Conservation (phyloP, 1,140 invertebrate genomes). For the Drosophila bifasciata region DNA sequence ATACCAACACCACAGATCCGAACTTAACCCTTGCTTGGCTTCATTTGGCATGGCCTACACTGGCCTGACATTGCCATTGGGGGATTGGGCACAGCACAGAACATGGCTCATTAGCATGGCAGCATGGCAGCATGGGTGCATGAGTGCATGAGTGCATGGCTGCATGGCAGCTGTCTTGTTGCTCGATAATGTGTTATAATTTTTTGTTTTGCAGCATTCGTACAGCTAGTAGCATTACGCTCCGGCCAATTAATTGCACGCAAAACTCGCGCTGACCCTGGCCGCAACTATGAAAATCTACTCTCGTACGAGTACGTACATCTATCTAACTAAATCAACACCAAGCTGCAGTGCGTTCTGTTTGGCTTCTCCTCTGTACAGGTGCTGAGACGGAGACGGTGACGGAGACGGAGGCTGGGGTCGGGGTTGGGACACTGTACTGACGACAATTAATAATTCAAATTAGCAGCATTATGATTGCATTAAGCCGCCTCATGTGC, state of each 20-base stretch:
- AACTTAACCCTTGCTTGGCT: slow-evolving; percentile 41
- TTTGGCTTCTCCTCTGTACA: too few relatives aligned
- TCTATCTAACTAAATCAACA: too few relatives aligned
- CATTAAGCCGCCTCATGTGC: slow-evolving; percentile 8
- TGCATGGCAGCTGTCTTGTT: slow-evolving; percentile 25
- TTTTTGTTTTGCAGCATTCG: slow-evolving; percentile 25
- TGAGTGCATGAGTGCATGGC: slow-evolving; percentile 7
- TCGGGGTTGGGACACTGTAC: background rate
- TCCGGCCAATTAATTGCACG: slow-evolving; percentile 66
- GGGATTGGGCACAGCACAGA: slow-evolving; percentile 9
- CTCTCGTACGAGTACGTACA: slow-evolving; percentile 7
- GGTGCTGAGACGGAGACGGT: too few relatives aligned
- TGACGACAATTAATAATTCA: slow-evolving; percentile 25
- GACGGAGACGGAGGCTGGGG: too few relatives aligned
- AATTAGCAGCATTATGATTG: slow-evolving; percentile 29
- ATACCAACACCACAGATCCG: slow-evolving; percentile 4
- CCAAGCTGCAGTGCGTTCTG: background rate
- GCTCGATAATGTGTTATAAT: slow-evolving; percentile 66
- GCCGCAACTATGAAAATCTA: slow-evolving; percentile 36
- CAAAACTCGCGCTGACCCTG: slow-evolving; percentile 66
- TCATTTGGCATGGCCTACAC: slow-evolving; percentile 11
- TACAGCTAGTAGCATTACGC: slow-evolving; percentile 33
- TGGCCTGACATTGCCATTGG: background rate
- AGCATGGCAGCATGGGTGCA: slow-evolving; percentile 14
- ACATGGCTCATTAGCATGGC: slow-evolving; percentile 51